Evolutionary conservation across 2,113 vertebrate genomes (phyloP).

Genomic region (Anolis carolinensis): DNA sequence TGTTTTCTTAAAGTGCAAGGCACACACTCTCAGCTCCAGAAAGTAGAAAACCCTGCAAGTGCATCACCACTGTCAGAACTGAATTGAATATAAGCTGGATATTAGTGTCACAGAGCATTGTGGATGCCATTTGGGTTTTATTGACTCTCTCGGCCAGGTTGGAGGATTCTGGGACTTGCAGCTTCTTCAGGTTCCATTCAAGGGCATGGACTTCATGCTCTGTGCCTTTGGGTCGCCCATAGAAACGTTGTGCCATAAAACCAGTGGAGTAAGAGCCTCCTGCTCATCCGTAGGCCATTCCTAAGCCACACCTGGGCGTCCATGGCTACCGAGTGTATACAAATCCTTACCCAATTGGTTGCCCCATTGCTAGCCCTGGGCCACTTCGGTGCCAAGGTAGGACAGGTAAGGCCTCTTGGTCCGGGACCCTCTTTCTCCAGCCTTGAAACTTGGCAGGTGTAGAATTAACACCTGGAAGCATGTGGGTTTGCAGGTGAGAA

Average conservation of each 20-base stretch:
- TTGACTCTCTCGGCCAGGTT: no score
- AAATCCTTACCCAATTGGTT: constrained; percentile 40
- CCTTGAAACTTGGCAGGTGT: background rate
- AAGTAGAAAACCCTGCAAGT: no score
- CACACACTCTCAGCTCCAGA: no score
- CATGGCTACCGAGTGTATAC: constrained; percentile 62
- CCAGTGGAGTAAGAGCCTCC: rapidly evolving
- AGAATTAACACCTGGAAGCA: background rate
- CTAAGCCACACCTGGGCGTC: constrained; percentile 43
- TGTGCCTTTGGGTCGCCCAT: constrained; percentile 6
- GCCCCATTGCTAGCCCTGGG: background rate
- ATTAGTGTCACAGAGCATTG: no score
- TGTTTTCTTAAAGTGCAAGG: no score
- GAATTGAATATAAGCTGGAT: no score
- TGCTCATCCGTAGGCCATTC: background rate
- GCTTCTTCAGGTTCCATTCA: no score
- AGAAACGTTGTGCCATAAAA: constrained; percentile 48
- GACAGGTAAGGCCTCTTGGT: no score
- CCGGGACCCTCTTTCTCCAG: no score
- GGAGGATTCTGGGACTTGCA: background rate
- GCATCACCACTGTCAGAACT: no score
- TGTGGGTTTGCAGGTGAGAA: rapidly evolving
- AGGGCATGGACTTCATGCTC: background rate
- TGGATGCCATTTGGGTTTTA: no score
- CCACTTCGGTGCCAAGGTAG: background rate